These are phyloP conservation scores for Hyppa rectilinea DNA, from an alignment of 2,888 invertebrate species.

Conservation along the genomic window DNA sequence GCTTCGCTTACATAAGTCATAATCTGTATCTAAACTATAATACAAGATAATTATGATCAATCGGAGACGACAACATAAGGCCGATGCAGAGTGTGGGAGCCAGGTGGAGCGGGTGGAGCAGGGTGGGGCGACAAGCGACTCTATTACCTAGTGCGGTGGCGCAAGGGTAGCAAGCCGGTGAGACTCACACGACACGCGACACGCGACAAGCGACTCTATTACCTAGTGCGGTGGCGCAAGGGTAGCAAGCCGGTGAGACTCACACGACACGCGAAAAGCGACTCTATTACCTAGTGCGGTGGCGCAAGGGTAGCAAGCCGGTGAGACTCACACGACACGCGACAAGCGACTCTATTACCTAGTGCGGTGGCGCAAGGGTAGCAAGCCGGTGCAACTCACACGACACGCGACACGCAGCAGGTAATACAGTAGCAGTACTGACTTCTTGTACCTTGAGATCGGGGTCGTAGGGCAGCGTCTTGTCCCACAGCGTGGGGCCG, in stretches of 20 bases:
- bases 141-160: constrained; percentile 85
- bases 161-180: constrained; percentile 41
- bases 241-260: constrained; percentile 68
- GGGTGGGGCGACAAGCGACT: constrained; percentile 65
- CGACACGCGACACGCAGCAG: constrained; percentile 84
- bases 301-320: constrained; percentile 19
- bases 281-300: constrained; percentile 87
- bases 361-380: constrained; percentile 73
- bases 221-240: constrained; percentile 80
- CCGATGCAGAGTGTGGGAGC: constrained; percentile 49
- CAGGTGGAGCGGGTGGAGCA: constrained; percentile 26
- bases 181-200: constrained; percentile 81
- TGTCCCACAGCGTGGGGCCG: constrained; percentile 99
- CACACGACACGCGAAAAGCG: constrained; percentile 80
- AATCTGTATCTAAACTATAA: constrained; percentile 39
- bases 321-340: constrained; percentile 80
- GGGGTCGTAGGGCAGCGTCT: constrained; percentile 97
- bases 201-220: constrained; percentile 86
- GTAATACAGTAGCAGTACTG: constrained; percentile 89
- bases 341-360: constrained; percentile 85
- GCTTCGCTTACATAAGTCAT: constrained; percentile 54
- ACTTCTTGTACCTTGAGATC: constrained; percentile 97
- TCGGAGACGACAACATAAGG: constrained; percentile 48
- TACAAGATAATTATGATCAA: constrained; percentile 48
- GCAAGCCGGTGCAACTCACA: constrained; percentile 74